Evolutionary conservation across 2,888 invertebrate species (phyloP).

Genomic region (Xylophagus ater): DNA sequence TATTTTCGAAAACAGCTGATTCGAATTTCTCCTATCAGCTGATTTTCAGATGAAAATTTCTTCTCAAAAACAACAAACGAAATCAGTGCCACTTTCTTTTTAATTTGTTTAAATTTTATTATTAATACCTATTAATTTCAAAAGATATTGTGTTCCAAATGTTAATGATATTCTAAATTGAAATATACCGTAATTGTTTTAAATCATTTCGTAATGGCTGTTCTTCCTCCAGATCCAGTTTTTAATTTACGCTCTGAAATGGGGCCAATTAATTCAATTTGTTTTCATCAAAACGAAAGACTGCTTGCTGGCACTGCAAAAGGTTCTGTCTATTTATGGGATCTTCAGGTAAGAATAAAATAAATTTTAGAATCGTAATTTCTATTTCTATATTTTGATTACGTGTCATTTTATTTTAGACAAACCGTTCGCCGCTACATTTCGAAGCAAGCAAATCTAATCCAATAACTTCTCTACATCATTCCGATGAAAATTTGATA

Average conservation of each 20-base stretch:
- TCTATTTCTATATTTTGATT: not conserved
- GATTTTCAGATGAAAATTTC: too few relatives aligned
- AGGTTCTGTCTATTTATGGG: conserved; percentile 67
- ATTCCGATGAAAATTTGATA: conserved; percentile 49
- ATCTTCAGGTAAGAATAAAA: conserved; percentile 53
- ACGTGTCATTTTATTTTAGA: conserved; percentile 42
- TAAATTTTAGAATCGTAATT: not conserved
- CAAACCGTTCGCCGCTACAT: conserved; percentile 56
- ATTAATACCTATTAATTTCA: too few relatives aligned
- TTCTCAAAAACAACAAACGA: too few relatives aligned
- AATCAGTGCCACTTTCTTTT: too few relatives aligned
- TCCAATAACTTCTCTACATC: conserved; percentile 37
- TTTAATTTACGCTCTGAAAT: conserved; percentile 62
- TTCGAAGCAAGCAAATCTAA: conserved; percentile 52
- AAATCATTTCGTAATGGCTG: too few relatives aligned
- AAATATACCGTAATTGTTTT: too few relatives aligned
- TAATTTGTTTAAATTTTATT: too few relatives aligned
- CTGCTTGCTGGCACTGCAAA: conserved; percentile 63
- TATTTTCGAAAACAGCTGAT: too few relatives aligned
- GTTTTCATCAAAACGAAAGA: conserved; percentile 55
- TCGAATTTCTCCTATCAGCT: too few relatives aligned
- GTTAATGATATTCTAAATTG: too few relatives aligned
- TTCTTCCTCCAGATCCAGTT: conserved; percentile 66
- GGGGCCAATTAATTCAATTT: conserved; percentile 59
- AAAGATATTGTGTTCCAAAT: too few relatives aligned